A percentile compares a stretch with the other conserved stretches of the same genome.
Conservation (phyloP, 2,797 vertebrate genomes). For the Arrhamphus sclerolepis region DNA sequence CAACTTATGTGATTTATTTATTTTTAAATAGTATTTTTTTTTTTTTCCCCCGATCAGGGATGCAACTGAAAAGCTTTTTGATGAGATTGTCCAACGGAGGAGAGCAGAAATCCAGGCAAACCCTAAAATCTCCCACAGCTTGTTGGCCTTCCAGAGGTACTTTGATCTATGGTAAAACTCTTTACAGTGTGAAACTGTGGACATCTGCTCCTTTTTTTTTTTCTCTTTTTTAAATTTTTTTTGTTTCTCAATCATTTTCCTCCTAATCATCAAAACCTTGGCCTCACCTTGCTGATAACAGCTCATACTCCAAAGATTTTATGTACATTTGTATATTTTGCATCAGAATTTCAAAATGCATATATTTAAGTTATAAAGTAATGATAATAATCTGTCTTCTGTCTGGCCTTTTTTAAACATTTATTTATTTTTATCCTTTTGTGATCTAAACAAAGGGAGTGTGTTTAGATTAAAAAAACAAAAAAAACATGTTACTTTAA, state of each 20-base stretch:
- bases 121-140: conserved; percentile 77
- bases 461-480: too few species aligned
- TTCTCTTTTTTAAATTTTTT: too few species aligned
- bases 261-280: too few species aligned
- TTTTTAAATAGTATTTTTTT: background rate
- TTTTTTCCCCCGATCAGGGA: conserved; percentile 80
- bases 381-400: background rate
- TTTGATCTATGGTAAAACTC: background rate
- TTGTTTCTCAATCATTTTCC: too few species aligned
- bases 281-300: too few species aligned
- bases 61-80: conserved; percentile 90
- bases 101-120: conserved; percentile 84
- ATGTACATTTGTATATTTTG: too few species aligned
- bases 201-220: background rate
- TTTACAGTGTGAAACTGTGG: background rate
- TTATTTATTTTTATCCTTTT: background rate
- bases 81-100: conserved; percentile 82
- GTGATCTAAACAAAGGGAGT: background rate
- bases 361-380: too few species aligned
- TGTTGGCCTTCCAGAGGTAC: conserved; percentile 88
- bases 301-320: too few species aligned
- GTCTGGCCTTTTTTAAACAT: background rate
- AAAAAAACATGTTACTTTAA: background rate
- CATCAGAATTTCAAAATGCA: too few species aligned
- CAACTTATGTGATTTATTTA: background rate